Base-by-base conservation (phyloP, 2,113 vertebrate genomes). In the Agelaius tricolor region DNA sequence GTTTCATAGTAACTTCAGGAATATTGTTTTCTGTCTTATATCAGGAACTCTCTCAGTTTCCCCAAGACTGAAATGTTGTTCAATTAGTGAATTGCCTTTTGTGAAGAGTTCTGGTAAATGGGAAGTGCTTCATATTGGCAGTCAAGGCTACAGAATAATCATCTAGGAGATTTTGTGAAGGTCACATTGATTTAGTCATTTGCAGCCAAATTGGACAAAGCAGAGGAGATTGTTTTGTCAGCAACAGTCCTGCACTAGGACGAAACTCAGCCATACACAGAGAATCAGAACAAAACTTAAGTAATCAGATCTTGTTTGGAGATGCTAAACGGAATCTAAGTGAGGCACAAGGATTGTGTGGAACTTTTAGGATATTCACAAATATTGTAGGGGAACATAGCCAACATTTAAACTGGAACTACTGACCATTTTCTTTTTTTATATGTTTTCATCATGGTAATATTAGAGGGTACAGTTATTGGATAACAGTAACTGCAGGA, bases 131-230 rank as follows among this genome's bases (percentile, higher is more conserved):
- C 57, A 47, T 71, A 82, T 59, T 68, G 74, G 37, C 74, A 85
- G 22, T 59, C 72, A 79, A 82, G 41, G 41, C 78, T 87, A 59
- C 30, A 16, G 57, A 84, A 87, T 62, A 93, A 81, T 89, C 6
- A 89, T 91, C 61, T 20, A 41, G 10, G 39, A 84, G 47, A 72
- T 82, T 71, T 94, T 77, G 87, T 89, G 76, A 93, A 94, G 80
- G 95, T 92, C 84, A 67, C 73, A 84, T 93, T 75, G 81, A 95
- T 89, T 95, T 95, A 84, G 73, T 82, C 5, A 82, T 91, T 93
- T 93, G 61, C 44, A 78, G 74, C 73, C 69, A 77, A 94, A 89
- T 46, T 81, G 77, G 73, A 89, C 46, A 94, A 91, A 91, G 44
- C 28, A 67, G 59, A 77, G 47, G 57, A 91, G 76, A 69, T 66